Conservation (phyloP, 2,888 invertebrate genomes). For the Zhuqinia jingwanae region DNA sequence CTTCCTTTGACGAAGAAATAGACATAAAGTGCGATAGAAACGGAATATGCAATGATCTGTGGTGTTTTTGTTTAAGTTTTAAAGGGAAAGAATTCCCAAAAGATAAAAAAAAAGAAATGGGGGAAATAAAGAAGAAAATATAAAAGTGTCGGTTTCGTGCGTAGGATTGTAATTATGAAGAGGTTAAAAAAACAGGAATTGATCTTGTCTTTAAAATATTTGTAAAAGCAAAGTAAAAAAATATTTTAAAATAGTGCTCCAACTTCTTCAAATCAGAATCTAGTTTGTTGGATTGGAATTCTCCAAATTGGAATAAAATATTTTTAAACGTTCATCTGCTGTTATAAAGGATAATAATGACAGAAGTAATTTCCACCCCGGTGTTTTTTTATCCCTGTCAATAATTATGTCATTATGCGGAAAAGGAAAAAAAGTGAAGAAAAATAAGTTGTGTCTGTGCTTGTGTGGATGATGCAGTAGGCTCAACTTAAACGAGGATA, state of each 20-base stretch:
- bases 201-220: not conserved
- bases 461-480: not conserved
- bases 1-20: no score
- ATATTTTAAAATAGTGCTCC: not conserved
- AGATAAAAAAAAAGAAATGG: not conserved
- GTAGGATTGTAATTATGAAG: not conserved
- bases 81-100: no score
- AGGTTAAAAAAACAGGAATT: conserved; percentile 5
- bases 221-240: no score
- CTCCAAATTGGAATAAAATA: not conserved
- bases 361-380: conserved; percentile 9
- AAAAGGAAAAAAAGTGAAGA: conserved; percentile 20
- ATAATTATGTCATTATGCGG: conserved; percentile 65
- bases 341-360: conserved; percentile 29
- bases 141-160: conserved; percentile 11
- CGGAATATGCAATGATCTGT: not conserved
- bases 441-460: not conserved
- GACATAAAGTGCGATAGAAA: no score
- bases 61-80: not conserved
- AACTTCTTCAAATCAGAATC: not conserved
- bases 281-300: conserved; percentile 2
- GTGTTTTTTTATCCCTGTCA: not conserved
- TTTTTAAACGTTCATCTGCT: no score
- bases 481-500: no score
- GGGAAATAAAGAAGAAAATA: not conserved